These are phyloP conservation scores for Alaudala cheleensis DNA, from an alignment of 2,113 vertebrate genomes.

Conservation along the genomic window DNA sequence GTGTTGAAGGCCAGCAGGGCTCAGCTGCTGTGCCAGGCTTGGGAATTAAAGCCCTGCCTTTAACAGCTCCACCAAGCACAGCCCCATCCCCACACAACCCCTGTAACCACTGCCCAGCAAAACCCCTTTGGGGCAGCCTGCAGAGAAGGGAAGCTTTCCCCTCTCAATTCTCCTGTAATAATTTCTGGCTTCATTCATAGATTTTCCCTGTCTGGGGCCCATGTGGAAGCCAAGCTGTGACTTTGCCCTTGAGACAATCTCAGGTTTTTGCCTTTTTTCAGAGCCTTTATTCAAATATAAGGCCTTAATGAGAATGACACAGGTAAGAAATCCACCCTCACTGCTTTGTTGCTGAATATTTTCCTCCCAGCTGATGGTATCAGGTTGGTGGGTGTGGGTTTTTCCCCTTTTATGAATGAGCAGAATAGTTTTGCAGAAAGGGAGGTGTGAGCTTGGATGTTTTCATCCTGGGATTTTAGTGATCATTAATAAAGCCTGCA, in stretches of 20 bases:
- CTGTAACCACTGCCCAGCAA: background rate
- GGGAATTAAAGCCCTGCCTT: background rate
- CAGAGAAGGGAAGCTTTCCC: background rate
- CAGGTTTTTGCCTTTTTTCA: background rate
- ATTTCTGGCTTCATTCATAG: background rate
- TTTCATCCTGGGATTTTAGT: background rate
- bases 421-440: background rate
- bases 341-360: background rate
- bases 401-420: background rate
- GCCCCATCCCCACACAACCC: background rate
- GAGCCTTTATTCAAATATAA: background rate
- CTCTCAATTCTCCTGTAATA: no score
- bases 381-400: background rate
- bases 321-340: background rate
- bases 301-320: background rate
- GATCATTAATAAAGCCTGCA: background rate
- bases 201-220: background rate
- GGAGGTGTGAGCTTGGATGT: background rate
- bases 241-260: background rate
- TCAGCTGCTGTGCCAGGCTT: background rate
- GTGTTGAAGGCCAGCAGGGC: background rate
- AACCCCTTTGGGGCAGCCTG: background rate
- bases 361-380: background rate
- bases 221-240: background rate
- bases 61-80: background rate